Conservation (phyloP, 2,888 invertebrate genomes). For the Melieria picta region DNA sequence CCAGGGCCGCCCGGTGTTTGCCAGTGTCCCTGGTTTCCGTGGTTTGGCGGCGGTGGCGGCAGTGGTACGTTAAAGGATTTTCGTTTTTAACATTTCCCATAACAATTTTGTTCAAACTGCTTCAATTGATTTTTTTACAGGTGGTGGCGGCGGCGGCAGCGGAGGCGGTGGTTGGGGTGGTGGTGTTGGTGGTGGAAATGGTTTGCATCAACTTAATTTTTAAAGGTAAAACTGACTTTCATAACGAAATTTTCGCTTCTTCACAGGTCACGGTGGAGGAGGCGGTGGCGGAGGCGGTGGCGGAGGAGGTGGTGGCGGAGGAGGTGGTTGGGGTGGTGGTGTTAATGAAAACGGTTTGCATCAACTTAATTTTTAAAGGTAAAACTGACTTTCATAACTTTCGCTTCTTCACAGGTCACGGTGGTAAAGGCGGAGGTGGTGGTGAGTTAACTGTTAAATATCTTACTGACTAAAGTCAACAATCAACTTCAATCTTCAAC, state of each 20-base stretch:
- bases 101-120: too few relatives aligned
- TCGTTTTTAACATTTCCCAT: too few relatives aligned
- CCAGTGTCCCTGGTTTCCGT: constrained; percentile 19
- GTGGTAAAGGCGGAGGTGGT: not conserved
- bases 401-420: not conserved
- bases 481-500: too few relatives aligned
- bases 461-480: too few relatives aligned
- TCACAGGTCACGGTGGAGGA: constrained; percentile 4
- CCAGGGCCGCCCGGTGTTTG: constrained; percentile 37
- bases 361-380: too few relatives aligned
- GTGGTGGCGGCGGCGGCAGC: constrained; percentile 7
- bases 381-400: too few relatives aligned
- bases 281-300: constrained; percentile 29
- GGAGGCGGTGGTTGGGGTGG: not conserved
- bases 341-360: not conserved
- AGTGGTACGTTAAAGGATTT: not conserved
- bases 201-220: too few relatives aligned
- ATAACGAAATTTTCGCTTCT: not conserved
- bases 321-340: constrained; percentile 7
- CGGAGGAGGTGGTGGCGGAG: not conserved
- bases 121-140: not conserved
- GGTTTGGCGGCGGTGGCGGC: constrained; percentile 13
- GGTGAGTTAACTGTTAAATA: not conserved
- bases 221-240: too few relatives aligned
- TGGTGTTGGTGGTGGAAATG: constrained; percentile 8